These are phyloP conservation scores for Psammodynastes pulverulentus DNA, from an alignment of 2,113 vertebrate genomes.

Conservation along the genomic window DNA sequence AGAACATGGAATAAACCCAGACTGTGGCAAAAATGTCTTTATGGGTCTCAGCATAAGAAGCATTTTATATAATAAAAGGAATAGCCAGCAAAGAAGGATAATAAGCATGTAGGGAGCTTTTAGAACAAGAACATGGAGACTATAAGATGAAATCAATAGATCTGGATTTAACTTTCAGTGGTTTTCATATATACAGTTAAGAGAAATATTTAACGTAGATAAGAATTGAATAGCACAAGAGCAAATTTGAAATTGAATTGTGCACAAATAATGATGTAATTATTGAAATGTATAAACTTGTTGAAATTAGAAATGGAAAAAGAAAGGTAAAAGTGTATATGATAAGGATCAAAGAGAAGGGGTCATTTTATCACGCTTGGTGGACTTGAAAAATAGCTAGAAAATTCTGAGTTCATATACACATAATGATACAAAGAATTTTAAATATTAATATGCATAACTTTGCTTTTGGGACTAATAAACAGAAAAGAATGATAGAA, in stretches of 20 bases:
- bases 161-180: background rate
- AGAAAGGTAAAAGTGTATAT: background rate
- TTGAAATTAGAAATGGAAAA: background rate
- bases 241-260: background rate
- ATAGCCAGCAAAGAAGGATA: background rate
- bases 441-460: background rate
- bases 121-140: background rate
- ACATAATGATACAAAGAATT: background rate
- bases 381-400: background rate
- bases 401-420: background rate
- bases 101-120: background rate
- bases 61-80: background rate
- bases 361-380: background rate
- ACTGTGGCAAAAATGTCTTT: background rate
- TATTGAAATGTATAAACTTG: background rate
- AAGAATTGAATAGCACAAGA: background rate
- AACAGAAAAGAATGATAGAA: background rate
- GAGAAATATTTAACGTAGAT: background rate
- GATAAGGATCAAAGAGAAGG: background rate
- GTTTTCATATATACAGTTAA: background rate
- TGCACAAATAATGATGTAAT: background rate
- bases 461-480: background rate
- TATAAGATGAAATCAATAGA: background rate
- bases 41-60: background rate
- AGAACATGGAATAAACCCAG: background rate